phyloP scores from a whole-genome alignment of 2,888 invertebrate genomes.

The Leucoptera coffeella region DNA sequence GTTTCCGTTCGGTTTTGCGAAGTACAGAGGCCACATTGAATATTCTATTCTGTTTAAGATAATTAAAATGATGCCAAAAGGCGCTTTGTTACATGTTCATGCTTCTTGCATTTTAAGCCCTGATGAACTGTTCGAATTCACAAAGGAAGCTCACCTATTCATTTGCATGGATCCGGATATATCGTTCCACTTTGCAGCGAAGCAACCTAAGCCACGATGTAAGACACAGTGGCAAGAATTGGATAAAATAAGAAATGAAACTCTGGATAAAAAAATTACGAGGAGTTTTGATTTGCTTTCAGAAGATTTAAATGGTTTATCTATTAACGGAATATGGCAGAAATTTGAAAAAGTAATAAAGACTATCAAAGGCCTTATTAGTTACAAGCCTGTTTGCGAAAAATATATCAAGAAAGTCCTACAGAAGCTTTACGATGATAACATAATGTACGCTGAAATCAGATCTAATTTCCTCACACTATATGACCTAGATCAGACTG shows the following conservation, averaged over 20 bases:
- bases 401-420: constrained; percentile 58
- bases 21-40: constrained; percentile 50
- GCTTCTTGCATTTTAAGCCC: constrained; percentile 56
- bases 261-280: too few species aligned
- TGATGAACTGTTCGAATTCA: constrained; percentile 55
- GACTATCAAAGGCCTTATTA: constrained; percentile 45
- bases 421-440: constrained; percentile 59
- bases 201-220: constrained; percentile 21
- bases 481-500: constrained; percentile 58
- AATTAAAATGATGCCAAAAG: constrained; percentile 68
- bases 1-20: constrained; percentile 61
- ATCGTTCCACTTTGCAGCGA: constrained; percentile 26
- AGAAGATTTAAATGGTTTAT: too few species aligned
- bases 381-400: constrained; percentile 57
- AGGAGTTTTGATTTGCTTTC: too few species aligned
- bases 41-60: constrained; percentile 61
- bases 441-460: constrained; percentile 64
- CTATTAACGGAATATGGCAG: constrained; percentile 54
- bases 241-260: too few species aligned
- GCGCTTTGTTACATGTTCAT: constrained; percentile 64
- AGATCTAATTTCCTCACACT: constrained; percentile 52
- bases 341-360: constrained; percentile 49
- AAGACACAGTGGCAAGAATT: constrained; percentile 38
- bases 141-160: constrained; percentile 58
- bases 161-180: constrained; percentile 25